Conservation (phyloP, 1,140 invertebrate species). For the Vollenhovia emeryi region DNA sequence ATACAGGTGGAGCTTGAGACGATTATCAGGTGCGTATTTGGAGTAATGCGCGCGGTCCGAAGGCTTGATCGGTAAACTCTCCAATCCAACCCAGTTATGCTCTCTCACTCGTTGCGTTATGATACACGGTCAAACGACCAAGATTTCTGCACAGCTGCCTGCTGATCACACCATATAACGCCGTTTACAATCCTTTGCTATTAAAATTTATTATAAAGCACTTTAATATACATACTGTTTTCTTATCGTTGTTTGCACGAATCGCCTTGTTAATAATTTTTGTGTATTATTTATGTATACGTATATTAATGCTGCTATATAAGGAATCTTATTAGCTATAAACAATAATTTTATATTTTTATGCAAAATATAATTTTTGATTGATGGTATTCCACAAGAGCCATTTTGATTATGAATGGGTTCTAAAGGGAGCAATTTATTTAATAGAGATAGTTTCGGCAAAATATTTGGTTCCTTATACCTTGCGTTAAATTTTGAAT, state of each 20-base stretch:
- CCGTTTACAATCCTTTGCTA: background rate
- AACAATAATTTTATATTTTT: background rate
- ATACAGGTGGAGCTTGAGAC: constrained; percentile 20
- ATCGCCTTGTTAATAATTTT: background rate
- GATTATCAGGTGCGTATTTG: constrained; percentile 55
- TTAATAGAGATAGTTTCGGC: background rate
- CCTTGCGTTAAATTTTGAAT: background rate
- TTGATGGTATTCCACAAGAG: background rate
- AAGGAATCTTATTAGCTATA: background rate
- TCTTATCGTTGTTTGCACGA: background rate
- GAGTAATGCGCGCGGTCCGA: constrained; percentile 27
- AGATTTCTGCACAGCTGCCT: background rate
- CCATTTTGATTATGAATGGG: background rate
- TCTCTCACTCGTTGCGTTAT: constrained; percentile 3
- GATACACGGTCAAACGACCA: background rate
- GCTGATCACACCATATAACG: background rate
- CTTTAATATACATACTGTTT: background rate
- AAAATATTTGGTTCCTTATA: background rate
- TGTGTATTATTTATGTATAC: background rate
- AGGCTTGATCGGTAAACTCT: constrained; percentile 34
- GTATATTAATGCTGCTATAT: background rate
- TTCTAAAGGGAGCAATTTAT: background rate
- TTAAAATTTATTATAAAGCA: background rate
- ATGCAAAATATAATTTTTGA: background rate
- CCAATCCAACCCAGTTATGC: constrained; percentile 26